These are phyloP conservation scores for Macrotis lagotis DNA, from an alignment of 2,113 vertebrate species.

Conservation along the genomic window DNA sequence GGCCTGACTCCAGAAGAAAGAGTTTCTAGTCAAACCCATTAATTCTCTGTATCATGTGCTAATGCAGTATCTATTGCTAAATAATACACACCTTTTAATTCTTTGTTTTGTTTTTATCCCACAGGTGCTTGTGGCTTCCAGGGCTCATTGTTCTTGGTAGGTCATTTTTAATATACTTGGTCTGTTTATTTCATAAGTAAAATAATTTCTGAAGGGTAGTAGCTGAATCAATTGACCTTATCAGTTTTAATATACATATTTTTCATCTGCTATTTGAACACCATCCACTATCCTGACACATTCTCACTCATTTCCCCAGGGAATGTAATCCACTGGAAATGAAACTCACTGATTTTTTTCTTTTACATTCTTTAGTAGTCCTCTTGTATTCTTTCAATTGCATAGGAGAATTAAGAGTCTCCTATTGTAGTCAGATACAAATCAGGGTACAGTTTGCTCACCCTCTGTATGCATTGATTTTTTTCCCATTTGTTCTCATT, in stretches of 20 bases:
- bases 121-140: slow-evolving; percentile 91
- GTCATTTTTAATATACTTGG: slow-evolving; percentile 77
- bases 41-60: neutral
- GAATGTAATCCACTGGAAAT: neutral
- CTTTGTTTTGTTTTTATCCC: slow-evolving; percentile 58
- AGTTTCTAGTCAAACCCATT: neutral
- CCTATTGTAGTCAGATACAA: slow-evolving; percentile 48
- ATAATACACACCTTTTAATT: slow-evolving; percentile 58
- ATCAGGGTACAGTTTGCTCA: slow-evolving; percentile 41
- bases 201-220: slow-evolving; percentile 53
- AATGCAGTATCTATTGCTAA: neutral
- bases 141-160: slow-evolving; percentile 89
- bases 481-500: neutral
- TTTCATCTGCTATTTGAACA: slow-evolving; percentile 55
- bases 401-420: slow-evolving; percentile 59
- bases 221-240: slow-evolving; percentile 42
- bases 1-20: neutral
- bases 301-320: slow-evolving; percentile 52
- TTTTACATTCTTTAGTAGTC: neutral
- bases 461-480: slow-evolving; percentile 39
- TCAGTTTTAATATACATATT: slow-evolving; percentile 57
- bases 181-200: slow-evolving; percentile 54
- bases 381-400: slow-evolving; percentile 49
- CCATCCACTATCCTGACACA: slow-evolving; percentile 42
- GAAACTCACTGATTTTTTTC: neutral